phyloP scores from a whole-genome alignment of 2,113 vertebrate genomes.

The Gorsachius goisagi region DNA sequence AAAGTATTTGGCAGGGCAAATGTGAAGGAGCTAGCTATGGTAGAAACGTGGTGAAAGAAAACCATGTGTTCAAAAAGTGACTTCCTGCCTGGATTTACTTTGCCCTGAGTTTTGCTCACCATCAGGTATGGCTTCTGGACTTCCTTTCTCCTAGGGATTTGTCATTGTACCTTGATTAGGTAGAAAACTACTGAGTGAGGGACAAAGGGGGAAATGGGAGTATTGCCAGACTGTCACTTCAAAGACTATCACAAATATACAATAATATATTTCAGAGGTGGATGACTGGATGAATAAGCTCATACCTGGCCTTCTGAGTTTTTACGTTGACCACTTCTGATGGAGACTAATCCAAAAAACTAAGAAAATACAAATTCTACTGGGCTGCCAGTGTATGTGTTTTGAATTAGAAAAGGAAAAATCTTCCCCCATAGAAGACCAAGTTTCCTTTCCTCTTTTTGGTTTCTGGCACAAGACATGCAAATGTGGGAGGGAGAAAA shows the following conservation, averaged over 20 bases:
- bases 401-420: slow-evolving; percentile 23
- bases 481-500: background rate
- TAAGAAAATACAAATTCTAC: background rate
- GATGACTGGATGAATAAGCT: background rate
- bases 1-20: background rate
- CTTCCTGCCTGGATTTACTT: background rate
- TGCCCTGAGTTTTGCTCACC: background rate
- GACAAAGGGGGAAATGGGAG: background rate
- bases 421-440: background rate
- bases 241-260: background rate
- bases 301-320: background rate
- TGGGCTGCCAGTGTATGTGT: background rate
- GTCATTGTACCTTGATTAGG: background rate
- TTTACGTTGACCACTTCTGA: background rate
- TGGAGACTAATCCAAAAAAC: background rate
- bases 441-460: background rate
- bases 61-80: background rate
- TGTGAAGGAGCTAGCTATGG: background rate
- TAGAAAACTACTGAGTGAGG: background rate
- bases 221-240: background rate
- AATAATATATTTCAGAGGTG: background rate
- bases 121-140: background rate
- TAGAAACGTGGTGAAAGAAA: background rate
- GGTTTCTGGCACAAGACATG: slow-evolving; percentile 18
- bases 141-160: background rate